These are phyloP conservation scores for Ooceraea biroi DNA, from an alignment of 1,140 invertebrate species.

Conservation along the genomic window DNA sequence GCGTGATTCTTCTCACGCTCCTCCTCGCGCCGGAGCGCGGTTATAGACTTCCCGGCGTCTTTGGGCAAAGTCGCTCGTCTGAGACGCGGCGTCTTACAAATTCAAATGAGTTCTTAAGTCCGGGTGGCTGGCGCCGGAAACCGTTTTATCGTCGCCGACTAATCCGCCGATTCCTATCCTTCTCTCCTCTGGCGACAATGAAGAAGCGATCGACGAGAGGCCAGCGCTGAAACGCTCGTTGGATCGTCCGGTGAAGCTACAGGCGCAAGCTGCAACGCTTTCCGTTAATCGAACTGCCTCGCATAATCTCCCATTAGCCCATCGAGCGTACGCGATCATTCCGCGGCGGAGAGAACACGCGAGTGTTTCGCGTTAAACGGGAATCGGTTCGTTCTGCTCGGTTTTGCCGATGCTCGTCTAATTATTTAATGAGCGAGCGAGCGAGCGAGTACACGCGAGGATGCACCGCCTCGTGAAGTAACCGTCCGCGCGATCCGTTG, in stretches of 20 bases:
- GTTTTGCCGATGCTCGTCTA: slow-evolving; percentile 42
- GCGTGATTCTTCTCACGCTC: slow-evolving; percentile 36
- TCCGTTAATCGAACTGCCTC: slow-evolving; percentile 74
- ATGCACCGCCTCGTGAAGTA: slow-evolving; percentile 6
- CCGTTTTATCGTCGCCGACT: not conserved
- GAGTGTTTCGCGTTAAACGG: slow-evolving; percentile 46
- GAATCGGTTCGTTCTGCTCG: slow-evolving; percentile 36
- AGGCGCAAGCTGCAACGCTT: slow-evolving; percentile 67
- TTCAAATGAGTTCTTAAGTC: slow-evolving; percentile 44
- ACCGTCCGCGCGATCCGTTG: not conserved
- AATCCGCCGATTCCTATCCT: not conserved
- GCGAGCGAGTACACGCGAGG: slow-evolving; percentile 12
- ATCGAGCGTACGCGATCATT: slow-evolving; percentile 45
- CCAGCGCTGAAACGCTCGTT: slow-evolving; percentile 60
- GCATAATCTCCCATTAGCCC: slow-evolving; percentile 79
- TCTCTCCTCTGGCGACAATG: slow-evolving; percentile 1
- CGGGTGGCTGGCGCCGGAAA: not conserved
- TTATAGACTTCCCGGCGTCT: not conserved
- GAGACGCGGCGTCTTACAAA: slow-evolving; percentile 20
- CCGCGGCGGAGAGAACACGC: slow-evolving; percentile 49
- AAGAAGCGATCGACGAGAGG: slow-evolving; percentile 6
- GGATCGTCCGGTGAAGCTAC: slow-evolving; percentile 57
- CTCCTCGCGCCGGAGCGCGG: not conserved
- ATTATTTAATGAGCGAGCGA: slow-evolving; percentile 56
- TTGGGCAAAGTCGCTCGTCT: slow-evolving; percentile 29